Evolutionary conservation across 2,797 vertebrate species (phyloP).

Genomic region (Sebastes wilsoni): DNA sequence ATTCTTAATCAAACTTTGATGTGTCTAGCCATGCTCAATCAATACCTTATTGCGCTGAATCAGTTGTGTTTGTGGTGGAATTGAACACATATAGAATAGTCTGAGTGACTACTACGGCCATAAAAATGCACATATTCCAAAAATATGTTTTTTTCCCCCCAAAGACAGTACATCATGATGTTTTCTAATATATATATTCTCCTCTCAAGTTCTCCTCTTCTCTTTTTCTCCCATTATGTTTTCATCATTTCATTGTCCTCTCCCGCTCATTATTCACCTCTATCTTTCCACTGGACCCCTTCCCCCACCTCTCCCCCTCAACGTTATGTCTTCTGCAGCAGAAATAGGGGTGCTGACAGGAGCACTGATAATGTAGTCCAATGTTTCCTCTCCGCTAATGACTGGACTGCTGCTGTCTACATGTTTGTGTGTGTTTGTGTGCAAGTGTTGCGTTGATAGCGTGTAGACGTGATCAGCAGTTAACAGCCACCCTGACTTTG

Average conservation of each 20-base stretch:
- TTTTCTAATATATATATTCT: not conserved
- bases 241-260: not conserved
- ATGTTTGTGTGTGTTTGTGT: not conserved
- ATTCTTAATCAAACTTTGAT: slow-evolving; percentile 16
- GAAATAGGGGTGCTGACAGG: slow-evolving; percentile 36
- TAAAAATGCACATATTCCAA: not conserved
- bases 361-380: slow-evolving; percentile 48
- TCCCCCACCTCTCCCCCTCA: not conserved
- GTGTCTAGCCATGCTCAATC: slow-evolving; percentile 15
- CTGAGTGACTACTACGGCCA: not conserved
- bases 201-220: not conserved
- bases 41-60: slow-evolving; percentile 39
- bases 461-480: slow-evolving; percentile 36
- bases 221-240: not conserved
- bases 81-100: not conserved
- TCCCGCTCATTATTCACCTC: slow-evolving; percentile 13
- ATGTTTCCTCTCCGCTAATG: slow-evolving; percentile 53
- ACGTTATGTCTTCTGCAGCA: slow-evolving; percentile 26
- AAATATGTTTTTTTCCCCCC: not conserved
- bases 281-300: slow-evolving; percentile 5
- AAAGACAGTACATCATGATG: not conserved
- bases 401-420: slow-evolving; percentile 17
- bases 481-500: slow-evolving; percentile 19
- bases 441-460: slow-evolving; percentile 16
- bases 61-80: slow-evolving; percentile 11